These are phyloP conservation scores for Salvator merianae DNA, from an alignment of 2,113 vertebrate species.

Conservation along the genomic window DNA sequence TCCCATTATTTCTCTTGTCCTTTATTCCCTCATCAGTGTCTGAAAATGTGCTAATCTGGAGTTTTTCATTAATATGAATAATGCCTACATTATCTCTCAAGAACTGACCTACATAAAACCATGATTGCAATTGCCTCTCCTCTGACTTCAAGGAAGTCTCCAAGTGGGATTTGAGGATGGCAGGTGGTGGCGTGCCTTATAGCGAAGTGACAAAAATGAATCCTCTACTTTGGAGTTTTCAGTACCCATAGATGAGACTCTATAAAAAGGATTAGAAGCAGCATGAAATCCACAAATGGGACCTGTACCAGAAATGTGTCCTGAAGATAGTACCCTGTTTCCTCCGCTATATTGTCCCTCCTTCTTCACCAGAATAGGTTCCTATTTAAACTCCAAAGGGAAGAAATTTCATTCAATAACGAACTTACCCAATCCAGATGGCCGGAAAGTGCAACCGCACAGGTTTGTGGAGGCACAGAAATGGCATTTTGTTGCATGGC, in stretches of 20 bases:
- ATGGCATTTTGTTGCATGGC: not conserved
- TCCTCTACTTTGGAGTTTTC: not conserved
- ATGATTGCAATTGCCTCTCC: not conserved
- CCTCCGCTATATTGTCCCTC: no score
- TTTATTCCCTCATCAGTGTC: not conserved
- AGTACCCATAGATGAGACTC: not conserved
- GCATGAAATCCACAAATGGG: not conserved
- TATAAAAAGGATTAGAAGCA: not conserved
- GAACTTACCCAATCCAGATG: no score
- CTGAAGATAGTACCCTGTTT: no score
- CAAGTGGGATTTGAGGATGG: not conserved
- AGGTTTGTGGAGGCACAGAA: not conserved
- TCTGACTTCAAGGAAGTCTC: not conserved
- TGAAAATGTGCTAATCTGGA: not conserved
- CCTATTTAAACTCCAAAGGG: no score
- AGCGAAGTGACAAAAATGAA: not conserved
- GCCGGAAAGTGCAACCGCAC: not conserved
- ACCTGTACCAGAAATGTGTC: not conserved
- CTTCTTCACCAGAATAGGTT: no score
- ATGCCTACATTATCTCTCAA: not conserved
- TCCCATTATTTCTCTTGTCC: not conserved
- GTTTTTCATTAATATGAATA: slow-evolving; percentile 9
- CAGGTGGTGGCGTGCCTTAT: not conserved
- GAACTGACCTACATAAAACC: not conserved
- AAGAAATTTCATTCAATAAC: no score